These are phyloP conservation scores for Apus apus DNA, from an alignment of 2,113 vertebrate species.

Conservation along the genomic window DNA sequence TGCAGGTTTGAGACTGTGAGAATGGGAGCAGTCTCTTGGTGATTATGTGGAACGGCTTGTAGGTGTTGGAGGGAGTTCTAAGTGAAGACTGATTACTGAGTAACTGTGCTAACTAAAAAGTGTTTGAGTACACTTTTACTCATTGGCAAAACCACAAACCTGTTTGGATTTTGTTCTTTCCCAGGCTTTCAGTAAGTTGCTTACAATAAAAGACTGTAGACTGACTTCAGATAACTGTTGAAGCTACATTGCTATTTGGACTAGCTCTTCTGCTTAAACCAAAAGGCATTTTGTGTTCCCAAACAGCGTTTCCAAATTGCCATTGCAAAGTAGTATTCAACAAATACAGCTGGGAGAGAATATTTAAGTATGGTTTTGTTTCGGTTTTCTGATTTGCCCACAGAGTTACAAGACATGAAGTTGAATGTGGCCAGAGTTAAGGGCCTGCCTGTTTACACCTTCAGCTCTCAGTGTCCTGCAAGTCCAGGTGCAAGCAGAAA, in stretches of 20 bases:
- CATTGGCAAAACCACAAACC: neutral
- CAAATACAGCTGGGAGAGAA: neutral
- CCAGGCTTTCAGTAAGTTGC: neutral
- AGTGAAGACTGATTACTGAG: neutral
- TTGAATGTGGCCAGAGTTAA: neutral
- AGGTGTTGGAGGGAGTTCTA: neutral
- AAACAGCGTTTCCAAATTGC: neutral
- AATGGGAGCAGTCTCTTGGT: fast-evolving
- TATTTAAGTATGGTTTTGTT: neutral
- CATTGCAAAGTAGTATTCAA: neutral
- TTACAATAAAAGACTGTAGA: neutral
- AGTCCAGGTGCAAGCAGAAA: neutral
- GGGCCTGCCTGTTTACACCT: neutral
- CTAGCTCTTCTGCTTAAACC: neutral
- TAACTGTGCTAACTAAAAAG: neutral
- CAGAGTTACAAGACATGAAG: neutral
- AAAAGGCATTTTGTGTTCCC: neutral
- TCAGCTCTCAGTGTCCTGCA: neutral
- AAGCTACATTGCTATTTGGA: neutral
- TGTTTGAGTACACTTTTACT: neutral
- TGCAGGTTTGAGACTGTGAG: neutral
- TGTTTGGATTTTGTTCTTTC: neutral
- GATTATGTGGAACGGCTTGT: neutral
- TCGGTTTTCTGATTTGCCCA: neutral
- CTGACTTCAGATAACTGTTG: neutral